Base-by-base conservation (phyloP, 2,113 vertebrate species). In the Anguilla japonica region DNA sequence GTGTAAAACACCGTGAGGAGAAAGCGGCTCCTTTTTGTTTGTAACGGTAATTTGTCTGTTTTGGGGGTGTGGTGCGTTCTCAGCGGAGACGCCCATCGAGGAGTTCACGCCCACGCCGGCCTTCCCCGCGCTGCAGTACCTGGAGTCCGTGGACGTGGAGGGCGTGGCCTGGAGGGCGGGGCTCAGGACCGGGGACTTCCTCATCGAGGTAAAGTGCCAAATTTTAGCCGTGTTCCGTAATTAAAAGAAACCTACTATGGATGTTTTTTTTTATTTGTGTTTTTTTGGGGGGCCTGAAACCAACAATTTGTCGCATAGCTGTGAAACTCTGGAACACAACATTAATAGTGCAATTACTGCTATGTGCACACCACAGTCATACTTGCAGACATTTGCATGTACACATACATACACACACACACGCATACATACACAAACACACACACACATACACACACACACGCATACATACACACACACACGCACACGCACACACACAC, bases 31-130 rank as follows among this genome's bases (percentile, higher is more conserved):
- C 50, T 53, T 53, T 34, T 11, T 53, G 50, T 82, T 46, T 87
- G 56, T 46, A 43, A 86, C 39, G 11, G 40, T 16, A 83, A 29
- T 79, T 1, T 81, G 16, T 57, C 39, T 81, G 81, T 16, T 87
- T 83, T 53, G 41, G 57, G 63, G 34, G 26, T 79, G 56, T 63
- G 41, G 83, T 41, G 80, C 82, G 39, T 34, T 82, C 57, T 81
- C 88, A 99, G 98, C 98, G 5, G 98, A 99, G 95, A 99, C 98
- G 29, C 98, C 98, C 5, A 99, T 99, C 0, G 98, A 99, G 94
- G 98, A 99, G 95, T 99, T 99, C 87, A 98, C 97, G 0, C 98
- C 98, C 0, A 99, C 98, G 0, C 98, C 98, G 0, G 98, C 98
- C 1, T 99, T 99, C 92, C 98, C 98, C 0, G 98, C 98, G 0